Percentiles rank a stretch among this genome's conserved stretches.
Conservation (phyloP, 2,113 vertebrate species). For the Abramis brama region DNA sequence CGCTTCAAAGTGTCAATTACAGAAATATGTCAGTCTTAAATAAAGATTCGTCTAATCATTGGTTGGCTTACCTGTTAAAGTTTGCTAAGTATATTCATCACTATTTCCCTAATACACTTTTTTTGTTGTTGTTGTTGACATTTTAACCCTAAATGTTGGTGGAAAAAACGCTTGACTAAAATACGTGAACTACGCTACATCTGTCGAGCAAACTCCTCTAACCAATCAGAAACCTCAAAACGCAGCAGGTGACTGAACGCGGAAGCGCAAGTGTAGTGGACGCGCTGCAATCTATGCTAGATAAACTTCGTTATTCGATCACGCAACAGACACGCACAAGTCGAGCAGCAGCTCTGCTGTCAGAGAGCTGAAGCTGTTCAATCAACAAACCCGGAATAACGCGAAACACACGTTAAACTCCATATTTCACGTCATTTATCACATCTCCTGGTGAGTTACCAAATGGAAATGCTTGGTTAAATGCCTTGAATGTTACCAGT, state of each 20-base stretch:
- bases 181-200: neutral
- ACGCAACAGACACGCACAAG: neutral
- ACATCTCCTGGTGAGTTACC: constrained; percentile 18
- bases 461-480: neutral
- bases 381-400: neutral
- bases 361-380: constrained; percentile 19
- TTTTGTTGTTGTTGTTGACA: neutral
- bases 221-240: neutral
- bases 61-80: neutral
- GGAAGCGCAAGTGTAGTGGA: neutral
- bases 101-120: neutral
- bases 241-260: constrained; percentile 12
- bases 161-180: neutral
- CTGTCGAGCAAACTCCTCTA: too few relatives aligned
- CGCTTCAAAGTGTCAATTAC: neutral
- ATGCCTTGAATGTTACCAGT: neutral
- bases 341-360: constrained; percentile 20
- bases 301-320: neutral
- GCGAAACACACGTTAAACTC: neutral
- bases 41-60: neutral
- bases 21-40: neutral
- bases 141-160: neutral
- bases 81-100: neutral
- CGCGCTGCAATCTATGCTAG: neutral
- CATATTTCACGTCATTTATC: neutral